Evolutionary conservation across 2,113 vertebrate species (phyloP), one percentile per base, ranked within the genome.

Genomic region (Copsychus sechellarum): DNA sequence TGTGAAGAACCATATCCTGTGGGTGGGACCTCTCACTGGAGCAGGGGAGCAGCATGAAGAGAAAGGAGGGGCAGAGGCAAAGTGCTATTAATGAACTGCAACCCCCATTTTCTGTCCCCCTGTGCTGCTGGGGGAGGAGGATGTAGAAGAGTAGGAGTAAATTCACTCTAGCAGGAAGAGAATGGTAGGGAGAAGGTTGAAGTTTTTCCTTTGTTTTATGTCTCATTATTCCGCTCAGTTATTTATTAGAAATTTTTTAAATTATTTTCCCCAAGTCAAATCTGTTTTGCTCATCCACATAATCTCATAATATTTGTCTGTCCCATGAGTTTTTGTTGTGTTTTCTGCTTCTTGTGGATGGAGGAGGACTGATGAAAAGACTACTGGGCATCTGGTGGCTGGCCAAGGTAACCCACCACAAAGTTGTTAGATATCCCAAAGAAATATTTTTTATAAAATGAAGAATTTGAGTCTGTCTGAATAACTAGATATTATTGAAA

Each of bases 11-110:
- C 20, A 34, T 20, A 31, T 38, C 12, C 3, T 50, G 10, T 31
- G 20, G 6, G 6, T 50, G 17, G 4, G 8, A 57, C 14, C 7
- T 20, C 14, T 23, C 0, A 0, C 17, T 70, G 40, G 25, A 72
- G 4, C 15, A 47, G 31, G 5, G 23, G 16, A 70, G 5, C 11
- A 73, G 11, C 2, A 1, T 2, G 11, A 67, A 12, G 25, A 72
- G 25, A 23, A 74, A 64, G 23, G 4, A 73, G 2, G 17, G 13
- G 16, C 16, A 48, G 57, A 77, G 18, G 8, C 1, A 2, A 82
- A 40, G 7, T 5, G 4, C 28, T 56, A 34, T 18, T 56, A 38
- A 33, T 40, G n/a, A 42, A 42, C 8, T 17, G 3, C 8, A 58
- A 8, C 4, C 3, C 9, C 22, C 19, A 14, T 48, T 80, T 12